Percentiles rank a stretch among this genome's conserved stretches.
Conservation (phyloP, 2,888 invertebrate genomes). For the Galerucella calmariensis region DNA sequence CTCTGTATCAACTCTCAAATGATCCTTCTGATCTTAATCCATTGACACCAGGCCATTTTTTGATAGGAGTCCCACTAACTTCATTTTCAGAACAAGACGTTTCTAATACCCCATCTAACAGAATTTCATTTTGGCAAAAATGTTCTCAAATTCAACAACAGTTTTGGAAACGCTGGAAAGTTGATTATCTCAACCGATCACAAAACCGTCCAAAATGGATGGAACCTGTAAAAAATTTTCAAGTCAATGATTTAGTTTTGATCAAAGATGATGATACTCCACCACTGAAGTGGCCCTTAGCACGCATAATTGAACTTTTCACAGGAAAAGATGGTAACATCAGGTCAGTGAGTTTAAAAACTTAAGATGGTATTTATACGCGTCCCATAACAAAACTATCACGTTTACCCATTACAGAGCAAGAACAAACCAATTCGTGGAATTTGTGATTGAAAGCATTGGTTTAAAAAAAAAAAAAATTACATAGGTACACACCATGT, state of each 20-base stretch:
- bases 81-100: constrained; percentile 1
- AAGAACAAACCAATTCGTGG: too few relatives aligned
- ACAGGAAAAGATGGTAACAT: too few relatives aligned
- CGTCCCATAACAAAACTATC: too few relatives aligned
- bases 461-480: too few relatives aligned
- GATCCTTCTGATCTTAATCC: constrained; percentile 7
- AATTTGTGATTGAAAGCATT: too few relatives aligned
- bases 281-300: background rate
- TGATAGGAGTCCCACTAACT: background rate
- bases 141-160: constrained; percentile 5
- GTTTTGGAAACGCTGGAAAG: constrained; percentile 9
- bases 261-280: background rate
- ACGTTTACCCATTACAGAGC: too few relatives aligned
- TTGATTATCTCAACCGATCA: constrained; percentile 7
- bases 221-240: background rate
- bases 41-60: constrained; percentile 17
- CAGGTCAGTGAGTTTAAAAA: too few relatives aligned
- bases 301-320: too few relatives aligned
- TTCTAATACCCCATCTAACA: background rate
- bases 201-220: constrained; percentile 15
- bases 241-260: background rate
- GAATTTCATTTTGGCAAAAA: background rate
- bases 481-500: too few relatives aligned
- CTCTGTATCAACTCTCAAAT: background rate
- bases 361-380: too few relatives aligned